phyloP scores from a whole-genome alignment of 2,888 invertebrate species.

The Eristalis arbustorum region DNA sequence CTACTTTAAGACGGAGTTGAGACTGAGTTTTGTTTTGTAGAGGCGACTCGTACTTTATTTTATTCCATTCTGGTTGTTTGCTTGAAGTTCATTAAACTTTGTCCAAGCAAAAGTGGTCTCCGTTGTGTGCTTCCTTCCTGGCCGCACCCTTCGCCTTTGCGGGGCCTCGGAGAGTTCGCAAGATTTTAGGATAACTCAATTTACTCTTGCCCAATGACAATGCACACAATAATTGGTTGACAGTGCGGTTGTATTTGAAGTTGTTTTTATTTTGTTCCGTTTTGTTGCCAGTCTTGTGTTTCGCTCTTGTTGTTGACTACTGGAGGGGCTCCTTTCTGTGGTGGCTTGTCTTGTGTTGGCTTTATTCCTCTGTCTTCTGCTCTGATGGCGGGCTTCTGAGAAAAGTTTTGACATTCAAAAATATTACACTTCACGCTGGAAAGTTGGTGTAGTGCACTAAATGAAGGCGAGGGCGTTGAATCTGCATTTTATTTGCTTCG shows the following conservation, averaged over 20 bases:
- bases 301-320: not conserved
- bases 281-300: not conserved
- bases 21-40: not conserved
- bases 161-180: not conserved
- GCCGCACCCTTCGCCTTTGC: not conserved
- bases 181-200: constrained; percentile 50
- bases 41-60: not conserved
- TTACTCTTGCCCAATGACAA: constrained; percentile 35
- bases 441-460: not conserved
- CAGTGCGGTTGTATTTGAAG: constrained; percentile 5
- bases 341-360: not conserved
- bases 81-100: constrained; percentile 53
- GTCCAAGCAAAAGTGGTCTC: constrained; percentile 12
- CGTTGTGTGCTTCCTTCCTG: not conserved
- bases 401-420: constrained; percentile 41
- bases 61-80: constrained; percentile 16
- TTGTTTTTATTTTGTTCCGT: not conserved
- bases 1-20: not conserved
- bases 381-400: not conserved
- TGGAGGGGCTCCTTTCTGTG: not conserved
- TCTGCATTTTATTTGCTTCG: not conserved
- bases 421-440: constrained; percentile 7
- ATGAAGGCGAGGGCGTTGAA: not conserved
- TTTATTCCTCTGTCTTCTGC: not conserved
- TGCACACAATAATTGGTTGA: constrained; percentile 38